Percentiles rank a stretch among this genome's conserved stretches.
Evolutionary conservation across 2,888 invertebrate species (phyloP).

Genomic region (Apotomis turbidana): DNA sequence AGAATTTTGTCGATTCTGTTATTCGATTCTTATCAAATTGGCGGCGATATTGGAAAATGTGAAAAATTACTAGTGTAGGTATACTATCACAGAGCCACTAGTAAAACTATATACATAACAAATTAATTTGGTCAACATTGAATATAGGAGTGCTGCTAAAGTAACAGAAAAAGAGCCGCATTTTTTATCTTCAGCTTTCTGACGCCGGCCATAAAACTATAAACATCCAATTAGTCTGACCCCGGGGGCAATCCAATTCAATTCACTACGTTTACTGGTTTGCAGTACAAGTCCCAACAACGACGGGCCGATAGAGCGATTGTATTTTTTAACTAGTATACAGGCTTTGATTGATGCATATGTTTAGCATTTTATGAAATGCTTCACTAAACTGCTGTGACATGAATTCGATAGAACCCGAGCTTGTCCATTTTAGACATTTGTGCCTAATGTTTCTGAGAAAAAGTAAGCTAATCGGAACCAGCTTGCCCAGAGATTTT

Average conservation of each 20-base stretch:
- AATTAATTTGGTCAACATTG: neutral
- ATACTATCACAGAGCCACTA: too few species aligned
- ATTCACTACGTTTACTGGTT: constrained; percentile 43
- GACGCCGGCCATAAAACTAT: constrained; percentile 31
- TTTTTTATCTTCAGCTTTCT: constrained; percentile 16
- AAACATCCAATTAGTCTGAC: constrained; percentile 45
- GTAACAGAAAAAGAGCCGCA: neutral
- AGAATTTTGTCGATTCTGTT: too few species aligned
- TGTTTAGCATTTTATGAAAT: constrained; percentile 2
- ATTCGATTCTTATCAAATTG: too few species aligned
- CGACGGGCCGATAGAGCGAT: constrained; percentile 29
- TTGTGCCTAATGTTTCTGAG: neutral
- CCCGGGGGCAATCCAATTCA: constrained; percentile 46
- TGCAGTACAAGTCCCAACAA: constrained; percentile 26
- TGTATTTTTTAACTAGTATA: constrained; percentile 2
- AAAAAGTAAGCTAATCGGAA: too few species aligned
- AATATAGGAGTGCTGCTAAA: too few species aligned
- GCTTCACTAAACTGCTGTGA: neutral
- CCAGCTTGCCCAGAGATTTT: too few species aligned
- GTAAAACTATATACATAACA: neutral
- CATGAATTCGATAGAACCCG: too few species aligned
- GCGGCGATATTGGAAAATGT: too few species aligned
- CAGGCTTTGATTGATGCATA: constrained; percentile 14
- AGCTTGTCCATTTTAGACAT: neutral
- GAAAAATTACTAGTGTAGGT: too few species aligned